Base-by-base conservation (phyloP, 2,113 vertebrate genomes). In the Hippocampus guttulatus region DNA sequence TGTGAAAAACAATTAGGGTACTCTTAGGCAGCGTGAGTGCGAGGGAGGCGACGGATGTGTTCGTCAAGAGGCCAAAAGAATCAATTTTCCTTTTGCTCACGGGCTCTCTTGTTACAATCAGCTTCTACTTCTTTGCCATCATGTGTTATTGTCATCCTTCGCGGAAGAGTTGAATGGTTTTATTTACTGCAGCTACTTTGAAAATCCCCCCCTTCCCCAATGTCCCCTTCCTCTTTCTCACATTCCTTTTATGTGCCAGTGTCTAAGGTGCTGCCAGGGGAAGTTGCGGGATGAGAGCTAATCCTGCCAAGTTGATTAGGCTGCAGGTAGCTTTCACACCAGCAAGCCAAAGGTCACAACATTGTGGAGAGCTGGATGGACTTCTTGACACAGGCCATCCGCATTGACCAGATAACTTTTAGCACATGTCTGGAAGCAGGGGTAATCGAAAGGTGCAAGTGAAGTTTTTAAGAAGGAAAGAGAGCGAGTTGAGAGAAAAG, bases 291-390 rank as follows among this genome's bases (percentile, higher is more conserved):
- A 85, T 79, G 49, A 70, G 76, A 88, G 85, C 85, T 91, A 91
- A 91, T 91, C 91, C 91, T 58, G 69, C 71, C 80, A 74, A 88
- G 88, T 91, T 87, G 87, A 91, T 92, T 91, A 88, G 86, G 82
- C 86, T 88, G 83, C 77, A 84, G 83, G 88, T 86, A 86, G 87
- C 85, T 87, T 84, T 82, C 85, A 87, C 85, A 73, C 80, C 41
- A 54, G 78, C 23, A 70, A 83, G 79, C 81, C 71, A 91, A 88
- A 89, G 89, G 90, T 89, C 85, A 61, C 82, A 70, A 74, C 83
- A 88, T 84, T 84, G 84, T 81, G 7, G 75, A 75, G 81, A 86
- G 76, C 83, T 80, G 79, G 81, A 89, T 89, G 85, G 83, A 88
- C 88, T 85, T 85, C 77, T 85, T 82, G 87, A 91, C 87, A 84